Evolutionary conservation across 2,113 vertebrate species (phyloP), one percentile per base, ranked within the genome.

Genomic region (Trinectes maculatus): DNA sequence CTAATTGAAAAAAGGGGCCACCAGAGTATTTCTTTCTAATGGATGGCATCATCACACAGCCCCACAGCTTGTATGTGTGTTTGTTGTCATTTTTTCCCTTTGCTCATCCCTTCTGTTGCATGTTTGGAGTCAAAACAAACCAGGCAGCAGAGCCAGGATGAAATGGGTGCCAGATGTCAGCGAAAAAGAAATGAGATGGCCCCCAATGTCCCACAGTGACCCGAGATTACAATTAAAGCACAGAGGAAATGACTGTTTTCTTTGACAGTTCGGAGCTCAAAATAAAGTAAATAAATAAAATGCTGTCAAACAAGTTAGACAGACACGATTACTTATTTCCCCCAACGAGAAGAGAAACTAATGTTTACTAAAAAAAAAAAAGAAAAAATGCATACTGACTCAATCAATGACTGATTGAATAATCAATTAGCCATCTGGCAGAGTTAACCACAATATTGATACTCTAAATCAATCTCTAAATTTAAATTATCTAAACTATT

Each of bases 51-150:
- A 12, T 8, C 34, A 19, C 53, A 19, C 25, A 49, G 28, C 29
- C 54, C 46, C 55, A 71, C 55, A 69, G 57, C 44, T 52, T 65
- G 47, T 51, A 4, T 48, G 43, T 36, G 40, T 86, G 76, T 79
- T 84, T 88, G 68, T 79, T 85, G 71, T 80, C 48, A 21, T 62
- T 51, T 33, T 28, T n/a, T 22, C 16, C 26, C 46, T 36, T 39
- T 15, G 52, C 51, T 71, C 80, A 72, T 76, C 76, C 77, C 65
- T 63, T 71, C 80, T 73, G 84, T 74, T 39, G 22, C 69, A 66
- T 86, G 86, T 87, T 89, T 88, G 55, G 57, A 84, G 69, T 85
- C 79, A 85, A 85, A 86, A 86, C 82, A 89, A 83, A 84, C 21
- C 19, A 19, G 71, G 79, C 62, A 67, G 72, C 75, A 49, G 28